Conservation (phyloP, 2,888 invertebrate genomes). For the Campoplex capitator region DNA sequence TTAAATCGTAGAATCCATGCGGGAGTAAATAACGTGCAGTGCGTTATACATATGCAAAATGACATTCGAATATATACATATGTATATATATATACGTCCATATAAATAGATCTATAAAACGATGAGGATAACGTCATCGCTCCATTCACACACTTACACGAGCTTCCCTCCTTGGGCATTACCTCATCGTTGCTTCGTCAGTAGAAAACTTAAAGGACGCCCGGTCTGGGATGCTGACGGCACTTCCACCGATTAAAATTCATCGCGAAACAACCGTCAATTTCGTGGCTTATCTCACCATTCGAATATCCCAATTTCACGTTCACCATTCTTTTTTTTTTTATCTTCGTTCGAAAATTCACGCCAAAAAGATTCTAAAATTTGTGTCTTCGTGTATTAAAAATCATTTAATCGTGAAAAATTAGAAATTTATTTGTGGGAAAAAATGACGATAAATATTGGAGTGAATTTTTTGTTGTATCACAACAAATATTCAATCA, state of each 20-base stretch:
- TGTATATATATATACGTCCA: background rate
- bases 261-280: constrained; percentile 39
- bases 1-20: constrained; percentile 22
- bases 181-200: constrained; percentile 65
- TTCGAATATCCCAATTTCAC: background rate
- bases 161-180: constrained; percentile 48
- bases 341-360: background rate
- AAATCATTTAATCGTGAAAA: too few relatives aligned
- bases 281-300: constrained; percentile 38
- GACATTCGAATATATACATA: background rate
- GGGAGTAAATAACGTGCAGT: constrained; percentile 15
- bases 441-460: too few relatives aligned
- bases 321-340: background rate
- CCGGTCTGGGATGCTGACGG: constrained; percentile 77
- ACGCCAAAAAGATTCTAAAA: background rate
- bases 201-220: constrained; percentile 72
- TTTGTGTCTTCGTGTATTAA: too few relatives aligned
- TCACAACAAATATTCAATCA: too few relatives aligned
- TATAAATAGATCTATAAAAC: constrained; percentile 23
- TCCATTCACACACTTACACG: constrained; percentile 46
- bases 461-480: too few relatives aligned
- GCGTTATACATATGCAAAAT: constrained; percentile 1
- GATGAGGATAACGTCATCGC: constrained; percentile 70
- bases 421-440: too few relatives aligned
- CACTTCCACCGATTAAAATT: constrained; percentile 68